A percentile compares a stretch with the other conserved stretches of the same genome.
Conservation (phyloP, 1,140 invertebrate species). For the Trichonephila clavata region DNA sequence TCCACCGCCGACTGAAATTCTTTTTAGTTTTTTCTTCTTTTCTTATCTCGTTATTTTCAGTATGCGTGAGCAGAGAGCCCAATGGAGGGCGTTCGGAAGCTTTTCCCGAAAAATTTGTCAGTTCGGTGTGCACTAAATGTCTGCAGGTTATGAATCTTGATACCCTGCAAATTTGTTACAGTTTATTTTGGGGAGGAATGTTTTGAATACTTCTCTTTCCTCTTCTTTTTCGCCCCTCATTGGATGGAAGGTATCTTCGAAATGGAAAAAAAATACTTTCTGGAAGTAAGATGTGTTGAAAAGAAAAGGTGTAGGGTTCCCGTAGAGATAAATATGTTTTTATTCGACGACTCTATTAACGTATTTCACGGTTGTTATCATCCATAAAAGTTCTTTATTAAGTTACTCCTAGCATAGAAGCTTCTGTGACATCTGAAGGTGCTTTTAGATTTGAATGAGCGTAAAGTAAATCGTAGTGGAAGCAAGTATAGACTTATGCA, state of each 20-base stretch:
- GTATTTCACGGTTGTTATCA: no score
- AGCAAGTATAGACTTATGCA: no score
- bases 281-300: not conserved
- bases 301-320: not conserved
- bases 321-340: not conserved
- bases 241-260: not conserved
- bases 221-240: not conserved
- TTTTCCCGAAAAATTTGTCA: not conserved
- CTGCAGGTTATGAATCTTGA: constrained; percentile 29
- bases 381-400: no score
- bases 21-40: not conserved
- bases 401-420: no score
- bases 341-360: no score
- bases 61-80: not conserved
- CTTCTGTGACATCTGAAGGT: no score
- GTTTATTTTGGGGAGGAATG: constrained; percentile 10
- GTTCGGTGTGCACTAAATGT: not conserved
- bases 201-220: not conserved
- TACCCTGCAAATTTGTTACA: not conserved
- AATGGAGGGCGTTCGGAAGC: not conserved
- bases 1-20: not conserved
- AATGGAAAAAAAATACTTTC: no score
- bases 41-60: not conserved
- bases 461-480: no score
- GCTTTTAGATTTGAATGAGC: no score